Evolutionary conservation across 1,140 invertebrate species (phyloP), one percentile per base, ranked within the genome.

Genomic region (Aphelenchoides fujianensis): DNA sequence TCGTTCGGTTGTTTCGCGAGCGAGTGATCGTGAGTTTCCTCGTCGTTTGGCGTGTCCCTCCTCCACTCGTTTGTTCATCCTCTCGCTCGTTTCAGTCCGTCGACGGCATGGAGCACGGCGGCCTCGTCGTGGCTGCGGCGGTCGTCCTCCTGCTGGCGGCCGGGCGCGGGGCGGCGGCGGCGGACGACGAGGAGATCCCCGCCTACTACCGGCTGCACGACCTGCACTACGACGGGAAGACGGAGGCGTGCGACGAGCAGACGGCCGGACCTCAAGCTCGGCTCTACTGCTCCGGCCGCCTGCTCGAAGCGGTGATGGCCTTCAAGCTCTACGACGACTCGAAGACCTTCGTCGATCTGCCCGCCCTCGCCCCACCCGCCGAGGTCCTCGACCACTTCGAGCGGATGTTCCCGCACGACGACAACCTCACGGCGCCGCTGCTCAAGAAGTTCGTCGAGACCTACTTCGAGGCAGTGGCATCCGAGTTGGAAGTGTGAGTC

Each of bases 261-360:
- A 66, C 32, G 0, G 63, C 32, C 2, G 32, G 32, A 0, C 27
- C 16, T 41, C 31, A 31, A 16, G 32, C 31, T 37, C 27, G 27
- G 23, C 23, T 69, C 31, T 69, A 69, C 32, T 69, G 68, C 28
- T 23, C 23, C 23, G 68, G 68, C 0, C 19, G 55, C 1, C 19
- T 69, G 9, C 23, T 69, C 0, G 53, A 69, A 61, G 12, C 68
- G 2, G 64, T 68, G n/a, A 57, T 30, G 28, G 28, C 28, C 19
- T 32, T 31, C 57, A 64, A 69, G 19, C 12, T 69, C n/a, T 70
- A 7, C 32, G 30, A 68, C 9, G 68, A 69, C 34, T 69, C 68
- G 3, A 69, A 69, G 52, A 68, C 64, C 3, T 69, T 66, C 34
- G 68, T 69, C 23, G 68, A 69, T 61, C 35, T 41, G 30, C 68